Conservation (phyloP, 2,113 vertebrate genomes). For the Climacteris rufus region DNA sequence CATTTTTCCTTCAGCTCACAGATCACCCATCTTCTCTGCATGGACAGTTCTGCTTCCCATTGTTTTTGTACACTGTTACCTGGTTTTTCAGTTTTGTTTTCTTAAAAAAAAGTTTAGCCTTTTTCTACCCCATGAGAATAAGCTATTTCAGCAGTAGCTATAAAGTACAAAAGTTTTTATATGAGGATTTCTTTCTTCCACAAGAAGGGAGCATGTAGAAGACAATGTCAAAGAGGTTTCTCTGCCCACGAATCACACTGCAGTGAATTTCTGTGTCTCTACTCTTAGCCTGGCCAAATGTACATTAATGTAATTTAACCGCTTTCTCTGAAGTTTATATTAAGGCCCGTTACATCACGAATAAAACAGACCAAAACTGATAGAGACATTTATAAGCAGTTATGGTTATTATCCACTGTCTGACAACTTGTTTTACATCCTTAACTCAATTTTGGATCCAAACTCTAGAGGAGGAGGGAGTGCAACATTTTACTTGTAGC, state of each 20-base stretch:
- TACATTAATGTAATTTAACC: slow-evolving; percentile 12
- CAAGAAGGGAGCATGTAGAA: not conserved
- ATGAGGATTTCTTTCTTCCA: not conserved
- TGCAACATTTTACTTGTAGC: not conserved
- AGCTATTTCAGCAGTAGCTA: not conserved
- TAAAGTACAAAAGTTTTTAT: not conserved
- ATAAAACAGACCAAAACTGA: not conserved
- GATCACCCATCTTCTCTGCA: not conserved
- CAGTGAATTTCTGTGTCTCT: not conserved
- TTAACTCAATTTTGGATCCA: not conserved
- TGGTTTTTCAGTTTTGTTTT: not conserved
- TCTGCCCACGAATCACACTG: not conserved
- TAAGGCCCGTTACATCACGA: not conserved
- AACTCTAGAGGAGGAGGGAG: not conserved
- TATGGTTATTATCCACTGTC: not conserved
- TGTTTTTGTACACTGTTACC: not conserved
- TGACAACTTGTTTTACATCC: slow-evolving; percentile 2
- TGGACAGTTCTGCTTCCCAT: not conserved
- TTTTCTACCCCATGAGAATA: not conserved
- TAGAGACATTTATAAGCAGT: slow-evolving; percentile 10
- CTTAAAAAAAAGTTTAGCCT: not conserved
- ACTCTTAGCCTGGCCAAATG: not conserved
- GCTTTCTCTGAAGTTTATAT: slow-evolving; percentile 27
- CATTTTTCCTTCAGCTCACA: not conserved
- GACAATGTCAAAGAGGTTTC: accelerated